These are phyloP conservation scores for Poeciliopsis paucimaculata DNA, from an alignment of 2,797 vertebrate species.

Conservation along the genomic window DNA sequence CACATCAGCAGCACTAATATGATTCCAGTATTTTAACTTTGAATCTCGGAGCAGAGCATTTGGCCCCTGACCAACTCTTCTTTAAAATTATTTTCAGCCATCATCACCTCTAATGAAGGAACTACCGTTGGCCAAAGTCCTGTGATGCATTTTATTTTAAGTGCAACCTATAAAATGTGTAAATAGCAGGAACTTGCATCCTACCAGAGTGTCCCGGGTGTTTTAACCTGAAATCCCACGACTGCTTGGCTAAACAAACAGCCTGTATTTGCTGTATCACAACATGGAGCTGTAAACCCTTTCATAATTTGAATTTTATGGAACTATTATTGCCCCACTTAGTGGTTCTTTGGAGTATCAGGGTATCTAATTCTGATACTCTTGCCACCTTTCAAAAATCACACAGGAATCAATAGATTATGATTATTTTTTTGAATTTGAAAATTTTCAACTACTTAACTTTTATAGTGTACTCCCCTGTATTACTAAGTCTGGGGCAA, in stretches of 20 bases:
- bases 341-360: background rate
- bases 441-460: background rate
- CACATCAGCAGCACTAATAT: background rate
- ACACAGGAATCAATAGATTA: background rate
- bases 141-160: background rate
- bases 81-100: background rate
- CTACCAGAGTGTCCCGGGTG: background rate
- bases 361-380: background rate
- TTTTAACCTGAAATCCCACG: background rate
- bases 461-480: background rate
- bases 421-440: background rate
- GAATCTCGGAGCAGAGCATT: background rate
- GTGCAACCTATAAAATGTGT: background rate
- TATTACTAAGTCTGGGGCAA: background rate
- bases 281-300: background rate
- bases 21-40: background rate
- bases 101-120: background rate
- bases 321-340: background rate
- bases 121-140: background rate
- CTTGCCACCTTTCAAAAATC: background rate
- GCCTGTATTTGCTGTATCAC: background rate
- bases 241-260: background rate
- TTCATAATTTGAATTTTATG: background rate
- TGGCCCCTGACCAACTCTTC: background rate
- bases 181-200: background rate